Conservation (phyloP, 2,888 invertebrate species). For the Caenorhabditis imperialis region DNA sequence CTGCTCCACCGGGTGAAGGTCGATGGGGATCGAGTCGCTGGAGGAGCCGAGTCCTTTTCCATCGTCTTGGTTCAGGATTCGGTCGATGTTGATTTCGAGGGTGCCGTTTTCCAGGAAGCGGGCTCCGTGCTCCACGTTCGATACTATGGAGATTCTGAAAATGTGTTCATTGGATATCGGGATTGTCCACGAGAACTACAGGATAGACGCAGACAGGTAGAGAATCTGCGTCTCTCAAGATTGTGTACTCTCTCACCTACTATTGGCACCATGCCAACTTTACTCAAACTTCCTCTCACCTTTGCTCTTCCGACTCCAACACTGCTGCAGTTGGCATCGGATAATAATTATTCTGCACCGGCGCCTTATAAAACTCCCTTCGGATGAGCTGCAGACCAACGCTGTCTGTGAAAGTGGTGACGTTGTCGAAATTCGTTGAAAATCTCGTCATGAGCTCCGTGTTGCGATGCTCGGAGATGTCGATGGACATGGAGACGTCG, state of each 20-base stretch:
- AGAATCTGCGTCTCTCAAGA: too few species aligned
- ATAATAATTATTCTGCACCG: slow-evolving; percentile 62
- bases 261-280: too few species aligned
- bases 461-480: slow-evolving; percentile 56
- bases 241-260: too few species aligned
- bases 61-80: slow-evolving; percentile 69
- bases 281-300: slow-evolving; percentile 11
- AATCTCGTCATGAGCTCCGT: slow-evolving; percentile 58
- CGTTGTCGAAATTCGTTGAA: slow-evolving; percentile 23
- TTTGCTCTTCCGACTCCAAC: slow-evolving; percentile 39
- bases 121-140: slow-evolving; percentile 49
- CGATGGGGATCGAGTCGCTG: slow-evolving; percentile 60
- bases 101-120: slow-evolving; percentile 37
- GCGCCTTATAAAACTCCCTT: slow-evolving; percentile 43
- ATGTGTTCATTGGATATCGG: too few species aligned
- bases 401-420: slow-evolving; percentile 53
- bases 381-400: slow-evolving; percentile 65
- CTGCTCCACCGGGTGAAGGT: slow-evolving; percentile 63
- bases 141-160: slow-evolving; percentile 36
- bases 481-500: slow-evolving; percentile 52
- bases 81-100: slow-evolving; percentile 54
- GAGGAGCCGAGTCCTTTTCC: slow-evolving; percentile 65
- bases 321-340: slow-evolving; percentile 69
- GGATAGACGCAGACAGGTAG: too few species aligned
- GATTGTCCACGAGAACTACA: too few species aligned